Base-by-base conservation (phyloP, 2,888 invertebrate genomes). In the Platerodrilus igneus region DNA sequence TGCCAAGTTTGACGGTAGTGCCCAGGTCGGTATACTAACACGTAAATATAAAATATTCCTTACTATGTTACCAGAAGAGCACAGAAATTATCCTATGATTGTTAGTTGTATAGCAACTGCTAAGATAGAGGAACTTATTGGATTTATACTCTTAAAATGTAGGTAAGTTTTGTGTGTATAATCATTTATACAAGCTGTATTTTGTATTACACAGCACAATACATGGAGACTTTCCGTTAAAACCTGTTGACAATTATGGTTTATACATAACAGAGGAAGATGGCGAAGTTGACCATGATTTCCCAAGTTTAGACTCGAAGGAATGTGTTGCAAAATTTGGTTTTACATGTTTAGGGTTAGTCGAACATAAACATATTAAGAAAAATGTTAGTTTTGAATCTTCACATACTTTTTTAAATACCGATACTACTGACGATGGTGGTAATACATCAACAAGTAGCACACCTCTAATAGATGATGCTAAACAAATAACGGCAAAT, bases 241-340 rank as follows among this genome's bases (percentile, higher is more conserved):
- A 79, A 54, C 76, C 80, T 20, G 76, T 81, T 10, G 72, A 75
- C 36, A 78, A 82, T 58, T 95, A 92, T 64, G 89, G 90, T 25
- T 75, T 96, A 37, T 91, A 88, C 62, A 91, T 96, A 65, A 93
- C 91, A 15, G 96, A 96, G 69, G 95, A 96, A 59, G 93, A 94
- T 62, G 96, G 95, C 1, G 94, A 94, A 70, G 86, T 92, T 2
- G 93, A 93, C 67, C 78, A 79, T 69, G 95, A 93, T 56, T 94
- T 97, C 63, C 94, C 95, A 0, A 86, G 87, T 53, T 72, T 97
- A 7, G 93, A 94, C 62, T 77, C 84, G 8, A 78, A 80, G 44
- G 95, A 96, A 68, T 83, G 85, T 1, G 87, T 95, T 52, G 85
- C 87, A 1, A 95, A 95, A 68, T 96, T 94, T 67, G 91, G 91